These are phyloP conservation scores for Clivina fossor DNA, from an alignment of 2,888 invertebrate species.

Conservation along the genomic window DNA sequence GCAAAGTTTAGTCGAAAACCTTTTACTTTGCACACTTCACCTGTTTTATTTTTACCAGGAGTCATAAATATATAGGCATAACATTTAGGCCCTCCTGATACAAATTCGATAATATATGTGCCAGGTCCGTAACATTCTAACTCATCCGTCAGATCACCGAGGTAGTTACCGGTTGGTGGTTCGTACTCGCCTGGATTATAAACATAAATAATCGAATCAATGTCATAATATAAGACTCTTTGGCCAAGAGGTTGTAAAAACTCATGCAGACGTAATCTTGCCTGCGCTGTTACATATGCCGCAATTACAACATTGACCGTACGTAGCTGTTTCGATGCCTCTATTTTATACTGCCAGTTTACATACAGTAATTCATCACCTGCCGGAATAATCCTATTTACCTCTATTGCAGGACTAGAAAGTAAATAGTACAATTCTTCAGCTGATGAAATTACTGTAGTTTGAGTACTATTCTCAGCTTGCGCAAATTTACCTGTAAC, in stretches of 20 bases:
- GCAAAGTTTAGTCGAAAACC: constrained; percentile 25
- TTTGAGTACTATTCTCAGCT: not conserved
- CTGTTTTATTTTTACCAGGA: not conserved
- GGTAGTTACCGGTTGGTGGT: constrained; percentile 43
- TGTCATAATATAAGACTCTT: constrained; percentile 48
- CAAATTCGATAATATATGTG: constrained; percentile 41
- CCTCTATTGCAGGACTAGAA: not conserved
- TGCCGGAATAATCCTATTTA: not conserved
- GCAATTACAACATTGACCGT: constrained; percentile 46
- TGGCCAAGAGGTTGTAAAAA: constrained; percentile 44
- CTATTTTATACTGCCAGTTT: constrained; percentile 38
- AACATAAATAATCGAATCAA: constrained; percentile 46
- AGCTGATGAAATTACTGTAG: not conserved
- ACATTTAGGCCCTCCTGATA: constrained; percentile 47
- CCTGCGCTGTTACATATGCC: constrained; percentile 42
- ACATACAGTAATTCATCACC: constrained; percentile 35
- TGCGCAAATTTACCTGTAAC: constrained; percentile 1
- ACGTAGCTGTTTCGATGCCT: constrained; percentile 28
- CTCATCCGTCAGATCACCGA: constrained; percentile 48
- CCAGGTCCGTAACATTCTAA: constrained; percentile 39
- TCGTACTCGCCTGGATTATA: constrained; percentile 31
- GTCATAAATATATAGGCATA: constrained; percentile 43
- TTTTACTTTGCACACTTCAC: constrained; percentile 18
- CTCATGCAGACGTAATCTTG: constrained; percentile 31
- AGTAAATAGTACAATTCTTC: not conserved